Evolutionary conservation across 2,888 invertebrate species (phyloP).

Genomic region (Macroteleia sp.): DNA sequence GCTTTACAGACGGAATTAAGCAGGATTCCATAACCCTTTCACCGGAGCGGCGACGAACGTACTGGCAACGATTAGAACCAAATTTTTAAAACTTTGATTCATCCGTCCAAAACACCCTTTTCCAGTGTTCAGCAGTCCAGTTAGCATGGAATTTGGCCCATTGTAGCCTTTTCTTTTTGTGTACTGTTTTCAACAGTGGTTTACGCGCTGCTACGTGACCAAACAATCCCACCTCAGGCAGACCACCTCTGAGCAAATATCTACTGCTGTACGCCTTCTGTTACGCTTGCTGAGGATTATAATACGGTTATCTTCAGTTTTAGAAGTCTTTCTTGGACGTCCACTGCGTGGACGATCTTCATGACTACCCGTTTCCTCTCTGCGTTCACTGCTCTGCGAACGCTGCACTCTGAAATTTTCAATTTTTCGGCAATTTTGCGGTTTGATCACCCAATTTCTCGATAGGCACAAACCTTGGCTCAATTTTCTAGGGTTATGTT

Average conservation of each 20-base stretch:
- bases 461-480: no score
- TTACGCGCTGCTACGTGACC: neutral
- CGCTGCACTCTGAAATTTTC: no score
- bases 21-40: neutral
- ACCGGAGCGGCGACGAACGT: conserved; percentile 4
- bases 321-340: neutral
- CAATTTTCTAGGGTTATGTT: no score
- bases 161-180: conserved; percentile 28
- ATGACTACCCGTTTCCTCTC: neutral
- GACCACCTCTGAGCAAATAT: neutral
- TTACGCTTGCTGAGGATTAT: neutral
- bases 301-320: neutral
- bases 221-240: neutral
- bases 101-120: conserved; percentile 50
- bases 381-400: no score
- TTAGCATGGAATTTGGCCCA: conserved; percentile 55
- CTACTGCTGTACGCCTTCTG: neutral
- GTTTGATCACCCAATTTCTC: no score
- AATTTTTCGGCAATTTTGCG: no score
- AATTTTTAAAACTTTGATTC: conserved; percentile 57
- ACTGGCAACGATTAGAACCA: conserved; percentile 20
- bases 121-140: conserved; percentile 49
- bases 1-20: neutral
- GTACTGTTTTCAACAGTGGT: neutral
- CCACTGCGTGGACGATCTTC: neutral